A percentile compares a stretch with the other conserved stretches of the same genome.
phyloP scores from a whole-genome alignment of 2,888 invertebrate genomes.

The Pristionchus exspectatus region DNA sequence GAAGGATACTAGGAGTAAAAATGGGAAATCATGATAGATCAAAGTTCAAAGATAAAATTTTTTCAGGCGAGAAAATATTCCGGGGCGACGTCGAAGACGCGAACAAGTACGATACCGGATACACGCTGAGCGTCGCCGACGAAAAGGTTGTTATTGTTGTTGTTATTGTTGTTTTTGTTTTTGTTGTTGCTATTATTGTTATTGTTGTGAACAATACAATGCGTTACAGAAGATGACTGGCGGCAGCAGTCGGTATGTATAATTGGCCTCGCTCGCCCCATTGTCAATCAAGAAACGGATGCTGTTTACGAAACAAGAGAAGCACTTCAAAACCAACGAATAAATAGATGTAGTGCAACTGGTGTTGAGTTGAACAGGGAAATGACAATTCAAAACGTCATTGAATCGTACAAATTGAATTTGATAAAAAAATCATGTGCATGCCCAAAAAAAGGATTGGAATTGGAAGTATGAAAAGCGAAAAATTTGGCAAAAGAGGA shows the following conservation, averaged over 20 bases:
- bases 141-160: background rate
- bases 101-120: background rate
- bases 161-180: background rate
- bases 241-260: background rate
- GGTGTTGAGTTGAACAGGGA: too few relatives aligned
- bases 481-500: slow-evolving; percentile 22
- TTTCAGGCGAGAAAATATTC: slow-evolving; percentile 3
- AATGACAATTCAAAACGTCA: too few relatives aligned
- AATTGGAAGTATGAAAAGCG: too few relatives aligned
- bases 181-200: background rate
- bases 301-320: background rate
- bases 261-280: background rate
- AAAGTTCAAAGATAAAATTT: background rate
- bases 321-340: background rate
- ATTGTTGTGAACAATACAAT: background rate
- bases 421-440: too few relatives aligned
- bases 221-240: background rate
- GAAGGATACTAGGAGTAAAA: too few relatives aligned
- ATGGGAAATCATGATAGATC: background rate
- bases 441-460: too few relatives aligned
- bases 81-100: background rate
- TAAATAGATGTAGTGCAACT: slow-evolving; percentile 2
- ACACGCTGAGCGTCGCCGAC: background rate
- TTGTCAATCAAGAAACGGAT: background rate
- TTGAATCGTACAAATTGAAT: too few relatives aligned